phyloP scores from a whole-genome alignment of 1,140 invertebrate species.

The Apolygus lucorum region DNA sequence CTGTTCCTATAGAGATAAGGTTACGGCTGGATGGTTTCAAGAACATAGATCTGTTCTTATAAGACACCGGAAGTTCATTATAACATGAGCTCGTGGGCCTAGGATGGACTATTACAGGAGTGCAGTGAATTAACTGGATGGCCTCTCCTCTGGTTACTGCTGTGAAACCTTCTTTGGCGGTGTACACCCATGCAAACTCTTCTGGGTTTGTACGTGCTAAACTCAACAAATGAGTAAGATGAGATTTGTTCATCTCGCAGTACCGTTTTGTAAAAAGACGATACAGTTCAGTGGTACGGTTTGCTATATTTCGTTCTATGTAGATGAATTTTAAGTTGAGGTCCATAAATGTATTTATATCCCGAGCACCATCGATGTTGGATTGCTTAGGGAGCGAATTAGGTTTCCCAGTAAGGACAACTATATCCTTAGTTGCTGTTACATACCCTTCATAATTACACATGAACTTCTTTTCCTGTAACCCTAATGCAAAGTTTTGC shows the following conservation, averaged over 20 bases:
- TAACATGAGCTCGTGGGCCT: background rate
- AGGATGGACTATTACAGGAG: background rate
- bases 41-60: background rate
- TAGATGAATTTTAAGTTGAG: background rate
- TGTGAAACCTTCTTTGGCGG: background rate
- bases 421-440: no score
- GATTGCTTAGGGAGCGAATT: no score
- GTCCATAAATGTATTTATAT: no score
- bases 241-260: background rate
- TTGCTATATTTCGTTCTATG: background rate
- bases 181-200: constrained; percentile 16
- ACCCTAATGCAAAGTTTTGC: no score
- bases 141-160: background rate
- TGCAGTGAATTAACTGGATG: constrained; percentile 12
- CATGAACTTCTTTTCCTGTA: no score
- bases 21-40: background rate
- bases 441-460: no score
- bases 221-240: background rate
- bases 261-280: background rate
- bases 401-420: no score
- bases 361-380: no score
- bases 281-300: background rate
- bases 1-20: no score
- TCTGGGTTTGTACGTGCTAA: constrained; percentile 7
- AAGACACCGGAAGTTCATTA: background rate